These are phyloP conservation scores for Chiridota heheva DNA, from an alignment of 35 echinoderm and acorn worm species.

Conservation along the genomic window DNA sequence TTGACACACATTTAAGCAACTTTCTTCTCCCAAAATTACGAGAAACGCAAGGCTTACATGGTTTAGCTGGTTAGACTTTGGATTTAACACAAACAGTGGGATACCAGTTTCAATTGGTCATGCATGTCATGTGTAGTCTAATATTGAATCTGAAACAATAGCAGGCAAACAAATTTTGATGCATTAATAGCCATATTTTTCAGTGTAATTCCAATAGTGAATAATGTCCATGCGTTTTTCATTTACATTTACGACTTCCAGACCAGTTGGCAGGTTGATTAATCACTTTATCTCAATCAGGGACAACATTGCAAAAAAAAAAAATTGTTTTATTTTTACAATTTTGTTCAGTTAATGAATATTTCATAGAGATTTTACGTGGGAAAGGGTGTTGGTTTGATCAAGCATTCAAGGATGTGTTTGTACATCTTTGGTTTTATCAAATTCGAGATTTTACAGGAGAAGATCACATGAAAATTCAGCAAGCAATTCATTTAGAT, in stretches of 20 bases:
- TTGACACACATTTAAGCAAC: too few species aligned
- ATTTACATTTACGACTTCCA: conserved; percentile 30
- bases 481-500: conserved; percentile 2
- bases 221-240: conserved; percentile 33
- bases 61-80: too few species aligned
- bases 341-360: conserved; percentile 33
- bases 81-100: too few species aligned
- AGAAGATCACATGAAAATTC: conserved; percentile 11
- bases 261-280: conserved; percentile 47
- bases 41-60: too few species aligned
- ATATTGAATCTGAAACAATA: too few species aligned
- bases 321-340: conserved; percentile 27
- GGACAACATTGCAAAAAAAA: conserved; percentile 28
- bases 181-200: too few species aligned
- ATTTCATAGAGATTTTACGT: conserved; percentile 49
- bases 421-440: too few species aligned
- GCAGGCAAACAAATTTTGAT: too few species aligned
- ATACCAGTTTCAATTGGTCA: too few species aligned
- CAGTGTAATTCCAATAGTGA: conserved; percentile 22
- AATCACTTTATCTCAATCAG: conserved; percentile 9
- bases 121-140: too few species aligned
- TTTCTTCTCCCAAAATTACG: too few species aligned
- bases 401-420: too few species aligned
- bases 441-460: conserved; percentile 43
- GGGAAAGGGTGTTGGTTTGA: conserved; percentile 3